Percentiles rank a stretch among this genome's conserved stretches.
phyloP scores from a whole-genome alignment of 2,797 vertebrate genomes.

The Melanotaenia boesemani region DNA sequence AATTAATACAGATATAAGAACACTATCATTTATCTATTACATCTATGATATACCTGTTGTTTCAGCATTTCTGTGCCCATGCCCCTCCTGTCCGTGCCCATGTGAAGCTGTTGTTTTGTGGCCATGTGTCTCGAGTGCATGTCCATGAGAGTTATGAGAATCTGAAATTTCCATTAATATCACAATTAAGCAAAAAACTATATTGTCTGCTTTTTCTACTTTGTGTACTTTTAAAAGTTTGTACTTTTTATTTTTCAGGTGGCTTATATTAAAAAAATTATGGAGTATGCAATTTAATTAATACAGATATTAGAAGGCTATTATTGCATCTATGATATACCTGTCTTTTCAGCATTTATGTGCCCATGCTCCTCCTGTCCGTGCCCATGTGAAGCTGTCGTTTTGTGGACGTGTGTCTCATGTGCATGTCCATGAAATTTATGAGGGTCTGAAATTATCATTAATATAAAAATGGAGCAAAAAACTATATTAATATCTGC shows the following conservation, averaged over 20 bases:
- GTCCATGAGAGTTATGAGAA: not conserved
- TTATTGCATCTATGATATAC: conserved; percentile 16
- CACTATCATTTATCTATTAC: not conserved
- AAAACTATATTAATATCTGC: not conserved
- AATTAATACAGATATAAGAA: not conserved
- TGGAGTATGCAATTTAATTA: too few relatives aligned
- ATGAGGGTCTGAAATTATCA: conserved; percentile 6
- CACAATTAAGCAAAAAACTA: not conserved
- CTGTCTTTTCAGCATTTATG: conserved; percentile 25
- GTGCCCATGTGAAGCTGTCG: not conserved
- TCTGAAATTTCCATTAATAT: not conserved
- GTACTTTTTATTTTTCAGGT: too few relatives aligned
- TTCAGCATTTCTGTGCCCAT: conserved; percentile 13
- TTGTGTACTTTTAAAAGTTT: too few relatives aligned
- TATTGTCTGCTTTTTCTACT: too few relatives aligned
- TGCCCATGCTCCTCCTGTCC: not conserved
- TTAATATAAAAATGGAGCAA: not conserved
- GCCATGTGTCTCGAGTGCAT: not conserved
- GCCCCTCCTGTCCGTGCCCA: conserved; percentile 21
- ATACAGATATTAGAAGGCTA: not conserved
- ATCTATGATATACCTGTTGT: not conserved
- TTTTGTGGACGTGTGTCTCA: not conserved
- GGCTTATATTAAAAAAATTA: too few relatives aligned
- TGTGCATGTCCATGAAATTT: not conserved
- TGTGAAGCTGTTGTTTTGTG: conserved; percentile 18